Base-by-base conservation (phyloP, 1,140 invertebrate genomes). In the Steinernema feltiae region DNA sequence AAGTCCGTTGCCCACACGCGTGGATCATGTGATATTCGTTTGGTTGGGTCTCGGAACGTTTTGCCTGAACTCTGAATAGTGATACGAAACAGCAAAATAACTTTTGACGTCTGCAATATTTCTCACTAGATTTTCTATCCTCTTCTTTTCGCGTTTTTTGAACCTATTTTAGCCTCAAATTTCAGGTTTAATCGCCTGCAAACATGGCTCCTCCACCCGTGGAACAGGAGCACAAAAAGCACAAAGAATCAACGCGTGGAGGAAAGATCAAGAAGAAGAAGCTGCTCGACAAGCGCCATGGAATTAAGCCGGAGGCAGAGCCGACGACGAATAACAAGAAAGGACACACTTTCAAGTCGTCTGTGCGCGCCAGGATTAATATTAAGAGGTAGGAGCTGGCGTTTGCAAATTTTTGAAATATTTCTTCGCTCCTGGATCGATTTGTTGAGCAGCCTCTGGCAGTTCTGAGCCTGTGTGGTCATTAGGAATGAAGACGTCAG, bases 371-470 rank as follows among this genome's bases (percentile, higher is more conserved):
- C 53, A 63, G 53, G 53, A 21, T 21, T 3, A 21, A 7, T 63
- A 63, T 63, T 21, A 63, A 63, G 53, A 63, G 53, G 53, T 63
- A n/a, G n/a, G 21, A 30, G 21, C 24, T 32, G 30, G n/a, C 21
- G 12, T 32, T 69, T 32, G 48, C 2, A 15, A 17, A n/a, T 46
- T 82, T 69, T 81, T 27, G 12, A 53, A 1, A 80, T 63, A 21
- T 27, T 46, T n/a, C 41, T 46, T n/a, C n/a, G 41, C 7, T 46
- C 41, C n/a, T 7, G 7, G 41, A 12, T 46, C n/a, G n/a, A n/a
- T n/a, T n/a, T n/a, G n/a, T n/a, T n/a, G n/a, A n/a, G n/a, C n/a
- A n/a, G n/a, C n/a, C n/a, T n/a, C n/a, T n/a, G n/a, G n/a, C n/a
- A n/a, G n/a, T n/a, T n/a, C n/a, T n/a, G n/a, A n/a, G n/a, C n/a